Evolutionary conservation across 2,888 invertebrate genomes (phyloP), one percentile per base, ranked within the genome.

Genomic region (Tortricodes alternella): DNA sequence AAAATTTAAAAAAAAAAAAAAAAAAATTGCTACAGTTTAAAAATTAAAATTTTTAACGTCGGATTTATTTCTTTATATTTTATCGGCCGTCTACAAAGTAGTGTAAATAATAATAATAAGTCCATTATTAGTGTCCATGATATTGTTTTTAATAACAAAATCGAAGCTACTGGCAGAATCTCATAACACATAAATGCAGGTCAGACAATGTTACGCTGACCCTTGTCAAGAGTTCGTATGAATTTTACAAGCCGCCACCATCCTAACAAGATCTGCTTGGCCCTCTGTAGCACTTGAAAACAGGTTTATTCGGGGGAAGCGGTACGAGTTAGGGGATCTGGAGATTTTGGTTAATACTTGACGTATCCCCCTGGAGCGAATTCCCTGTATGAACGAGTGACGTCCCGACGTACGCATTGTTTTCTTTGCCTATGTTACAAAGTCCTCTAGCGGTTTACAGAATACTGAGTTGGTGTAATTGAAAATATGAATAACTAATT

Each of bases 131-230:
- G n/a, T n/a, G n/a, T n/a, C n/a, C n/a, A n/a, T n/a, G n/a, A n/a
- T n/a, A n/a, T n/a, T n/a, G n/a, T n/a, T n/a, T n/a, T n/a, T n/a
- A n/a, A n/a, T n/a, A n/a, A n/a, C n/a, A n/a, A n/a, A n/a, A n/a
- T n/a, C n/a, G n/a, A n/a, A n/a, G n/a, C n/a, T n/a, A n/a, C n/a
- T n/a, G n/a, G n/a, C n/a, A n/a, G n/a, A n/a, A n/a, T 4, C 32
- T 35, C 15, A 55, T 49, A 61, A 55, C 52, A 44, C 16, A 44
- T 65, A 70, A 70, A 71, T 69, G 69, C 70, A 68, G 67, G 68
- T 67, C 67, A 68, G 63, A 64, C 65, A 65, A 62, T 63, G 64
- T 67, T 64, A 60, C 59, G 55, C 53, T 55, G 62, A 63, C 64
- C 67, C 64, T 59, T 64, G 64, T 68, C 63, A 68, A 58, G 44